Conservation (phyloP, 2,888 invertebrate species). For the Augiades crinisus region DNA sequence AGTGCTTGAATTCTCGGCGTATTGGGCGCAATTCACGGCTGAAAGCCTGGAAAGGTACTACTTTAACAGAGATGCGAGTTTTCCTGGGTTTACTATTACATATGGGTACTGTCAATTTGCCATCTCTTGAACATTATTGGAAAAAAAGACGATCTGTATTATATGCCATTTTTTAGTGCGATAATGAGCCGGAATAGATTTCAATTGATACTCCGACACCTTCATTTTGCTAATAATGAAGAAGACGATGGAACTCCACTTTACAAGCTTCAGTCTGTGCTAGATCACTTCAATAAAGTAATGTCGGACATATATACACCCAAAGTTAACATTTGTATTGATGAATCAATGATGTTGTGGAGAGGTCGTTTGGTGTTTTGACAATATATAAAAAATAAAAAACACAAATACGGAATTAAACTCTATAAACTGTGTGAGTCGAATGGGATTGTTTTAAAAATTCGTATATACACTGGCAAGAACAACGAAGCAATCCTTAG, state of each 20-base stretch:
- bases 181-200: neutral
- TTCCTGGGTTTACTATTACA: constrained; percentile 16
- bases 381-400: neutral
- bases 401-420: neutral
- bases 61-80: constrained; percentile 7
- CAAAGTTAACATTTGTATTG: neutral
- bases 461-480: neutral
- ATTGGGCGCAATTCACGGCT: constrained; percentile 7
- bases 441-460: neutral
- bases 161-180: neutral
- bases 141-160: constrained; percentile 26
- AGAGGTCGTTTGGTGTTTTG: neutral
- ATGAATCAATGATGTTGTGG: neutral
- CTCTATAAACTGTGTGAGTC: neutral
- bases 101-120: constrained; percentile 17
- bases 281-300: neutral
- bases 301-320: neutral
- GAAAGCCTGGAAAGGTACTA: constrained; percentile 5
- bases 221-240: neutral
- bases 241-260: neutral
- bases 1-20: neutral
- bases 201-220: neutral
- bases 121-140: constrained; percentile 10
- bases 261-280: neutral
- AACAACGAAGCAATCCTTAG: neutral